Evolutionary conservation across 2,888 invertebrate species (phyloP), one percentile per base, ranked within the genome.

Genomic region (Biston stratarius): DNA sequence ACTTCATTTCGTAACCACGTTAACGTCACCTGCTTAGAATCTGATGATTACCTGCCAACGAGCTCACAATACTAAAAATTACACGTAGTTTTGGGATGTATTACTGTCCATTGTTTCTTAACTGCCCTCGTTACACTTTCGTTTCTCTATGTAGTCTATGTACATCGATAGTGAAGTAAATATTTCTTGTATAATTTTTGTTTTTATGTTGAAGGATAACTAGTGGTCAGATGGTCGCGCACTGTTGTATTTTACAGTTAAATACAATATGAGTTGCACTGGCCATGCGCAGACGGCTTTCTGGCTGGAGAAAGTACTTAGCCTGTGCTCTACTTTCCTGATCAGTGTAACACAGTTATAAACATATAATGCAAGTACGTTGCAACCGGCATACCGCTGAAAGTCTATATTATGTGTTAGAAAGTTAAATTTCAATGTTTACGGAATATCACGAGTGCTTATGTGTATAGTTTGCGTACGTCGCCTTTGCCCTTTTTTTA

Each of bases 231-330:
- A 60, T 80, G 77, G 79, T 74, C 76, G 75, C 67, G 73, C 72
- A 69, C 77, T 79, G 72, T 75, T 64, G 70, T 10, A 55, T 51
- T 71, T 67, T 64, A 65, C 42, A 69, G 62, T 76, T 77, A 59
- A 75, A 80, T 79, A 82, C 80, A 84, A 82, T 84, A 83, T 82
- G 83, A 87, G 86, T 85, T 86, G 84, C 84, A 84, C 86, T 83
- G 83, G 76, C 79, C 78, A 80, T 85, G 88, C 87, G 82, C 88
- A 83, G 81, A 77, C 79, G 81, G 78, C 81, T 84, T 82, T 86
- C 83, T 83, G 84, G 79, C 77, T 75, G 83, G 91, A 91, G 93
- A 93, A 93, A 93, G 93, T 92, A 67, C 61, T 81, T 88, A 82
- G 79, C 80, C 76, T 78, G 71, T 81, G 91, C 84, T 89, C 92